Conservation (phyloP, 2,797 vertebrate species). For the Melopsittacus undulatus region DNA sequence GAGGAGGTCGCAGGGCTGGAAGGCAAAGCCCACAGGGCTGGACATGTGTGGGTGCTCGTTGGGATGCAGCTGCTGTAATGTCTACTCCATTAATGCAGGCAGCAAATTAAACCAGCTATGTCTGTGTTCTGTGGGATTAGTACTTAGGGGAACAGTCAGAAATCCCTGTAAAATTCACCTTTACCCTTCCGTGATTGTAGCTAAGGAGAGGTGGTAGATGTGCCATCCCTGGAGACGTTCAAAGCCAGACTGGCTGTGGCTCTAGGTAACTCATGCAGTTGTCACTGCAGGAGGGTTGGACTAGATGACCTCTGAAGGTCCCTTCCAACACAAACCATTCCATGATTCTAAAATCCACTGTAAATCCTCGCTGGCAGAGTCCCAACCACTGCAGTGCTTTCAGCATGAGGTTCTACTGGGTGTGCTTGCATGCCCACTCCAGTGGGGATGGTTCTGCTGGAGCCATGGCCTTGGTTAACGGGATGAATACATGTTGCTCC, state of each 20-base stretch:
- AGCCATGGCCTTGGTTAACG: background rate
- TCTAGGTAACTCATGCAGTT: background rate
- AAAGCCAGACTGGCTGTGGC: background rate
- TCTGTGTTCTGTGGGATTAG: background rate
- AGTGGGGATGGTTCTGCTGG: background rate
- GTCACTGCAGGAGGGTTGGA: background rate
- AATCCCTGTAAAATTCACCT: background rate
- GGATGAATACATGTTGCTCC: too few species aligned
- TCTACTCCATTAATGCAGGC: accelerated
- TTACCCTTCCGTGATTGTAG: background rate
- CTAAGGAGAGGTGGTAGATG: background rate
- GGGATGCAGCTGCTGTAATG: background rate
- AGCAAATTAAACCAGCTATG: background rate
- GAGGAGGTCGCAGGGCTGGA: accelerated
- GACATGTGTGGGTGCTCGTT: accelerated
- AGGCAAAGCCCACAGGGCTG: background rate
- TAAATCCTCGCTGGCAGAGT: too few species aligned
- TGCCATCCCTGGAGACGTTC: background rate
- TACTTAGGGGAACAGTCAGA: background rate
- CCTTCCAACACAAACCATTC: background rate
- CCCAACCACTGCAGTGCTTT: background rate
- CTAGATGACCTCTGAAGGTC: background rate
- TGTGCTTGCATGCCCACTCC: background rate
- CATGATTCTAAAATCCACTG: background rate
- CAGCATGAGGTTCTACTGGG: background rate